Evolutionary conservation across 1,140 invertebrate genomes (phyloP).

Genomic region (Parasteatoda tepidariorum): DNA sequence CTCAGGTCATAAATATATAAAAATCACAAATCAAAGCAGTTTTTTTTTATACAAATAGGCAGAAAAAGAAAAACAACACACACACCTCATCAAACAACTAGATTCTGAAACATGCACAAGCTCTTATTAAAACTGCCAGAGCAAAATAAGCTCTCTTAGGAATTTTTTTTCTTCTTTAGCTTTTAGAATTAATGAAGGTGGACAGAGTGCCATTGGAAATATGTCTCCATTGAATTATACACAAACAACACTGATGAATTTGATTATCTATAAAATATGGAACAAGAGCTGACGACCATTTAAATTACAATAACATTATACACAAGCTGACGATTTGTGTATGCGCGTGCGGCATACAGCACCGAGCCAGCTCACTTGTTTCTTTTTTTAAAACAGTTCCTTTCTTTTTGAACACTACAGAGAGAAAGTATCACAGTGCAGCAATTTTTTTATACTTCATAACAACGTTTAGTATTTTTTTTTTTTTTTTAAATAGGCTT

Average conservation of each 20-base stretch:
- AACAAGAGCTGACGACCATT: constrained; percentile 41
- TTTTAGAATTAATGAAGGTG: constrained; percentile 52
- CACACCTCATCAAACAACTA: constrained; percentile 48
- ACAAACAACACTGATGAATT: constrained; percentile 56
- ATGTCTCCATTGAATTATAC: constrained; percentile 34
- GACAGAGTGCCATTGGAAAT: constrained; percentile 58
- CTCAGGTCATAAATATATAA: neutral
- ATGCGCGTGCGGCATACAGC: constrained; percentile 35
- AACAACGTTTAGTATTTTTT: constrained; percentile 16
- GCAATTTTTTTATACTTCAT: constrained; percentile 34
- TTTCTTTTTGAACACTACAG: constrained; percentile 49
- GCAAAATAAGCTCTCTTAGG: constrained; percentile 61
- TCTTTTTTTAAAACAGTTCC: constrained; percentile 10
- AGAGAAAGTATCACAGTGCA: constrained; percentile 56
- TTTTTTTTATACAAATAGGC: neutral
- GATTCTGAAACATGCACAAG: constrained; percentile 60
- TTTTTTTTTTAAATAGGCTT: no score
- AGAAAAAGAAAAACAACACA: neutral
- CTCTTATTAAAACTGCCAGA: constrained; percentile 57
- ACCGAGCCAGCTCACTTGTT: constrained; percentile 24
- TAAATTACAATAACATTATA: constrained; percentile 46
- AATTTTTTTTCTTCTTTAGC: constrained; percentile 54
- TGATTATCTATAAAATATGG: constrained; percentile 62
- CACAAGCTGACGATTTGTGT: constrained; percentile 8
- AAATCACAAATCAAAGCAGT: neutral